phyloP scores from a whole-genome alignment of 2,113 vertebrate species.

The Pyrgilauda ruficollis region DNA sequence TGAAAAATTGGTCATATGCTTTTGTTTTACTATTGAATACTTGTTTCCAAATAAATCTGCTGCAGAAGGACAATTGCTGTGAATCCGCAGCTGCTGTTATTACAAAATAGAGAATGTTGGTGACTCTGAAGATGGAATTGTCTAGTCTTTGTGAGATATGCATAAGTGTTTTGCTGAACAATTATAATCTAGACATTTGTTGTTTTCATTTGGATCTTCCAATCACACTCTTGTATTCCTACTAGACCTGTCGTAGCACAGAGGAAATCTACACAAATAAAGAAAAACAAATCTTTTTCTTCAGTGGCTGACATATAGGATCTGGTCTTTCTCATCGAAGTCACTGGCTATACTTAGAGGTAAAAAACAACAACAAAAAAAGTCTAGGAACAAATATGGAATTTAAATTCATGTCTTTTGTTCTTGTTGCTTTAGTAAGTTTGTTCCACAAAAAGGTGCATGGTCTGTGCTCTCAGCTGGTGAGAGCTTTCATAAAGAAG shows the following conservation, averaged over 20 bases:
- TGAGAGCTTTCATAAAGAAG: not conserved
- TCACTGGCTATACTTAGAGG: not conserved
- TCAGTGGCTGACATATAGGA: not conserved
- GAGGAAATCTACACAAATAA: not conserved
- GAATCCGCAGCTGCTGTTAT: not conserved
- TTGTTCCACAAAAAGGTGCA: not conserved
- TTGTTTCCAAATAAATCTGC: slow-evolving; percentile 21
- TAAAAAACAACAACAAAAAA: not conserved
- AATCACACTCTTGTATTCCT: not conserved
- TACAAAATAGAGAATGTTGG: not conserved
- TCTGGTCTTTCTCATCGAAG: not conserved
- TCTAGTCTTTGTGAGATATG: not conserved
- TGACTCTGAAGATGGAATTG: not conserved
- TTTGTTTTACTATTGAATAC: not conserved
- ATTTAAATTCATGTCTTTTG: not conserved
- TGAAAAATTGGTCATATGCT: not conserved
- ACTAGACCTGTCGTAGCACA: not conserved
- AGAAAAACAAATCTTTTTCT: not conserved
- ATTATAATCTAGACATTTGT: not conserved
- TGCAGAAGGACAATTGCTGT: not conserved
- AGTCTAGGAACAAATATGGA: not conserved
- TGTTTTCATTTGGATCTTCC: not conserved
- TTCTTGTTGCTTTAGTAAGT: not conserved
- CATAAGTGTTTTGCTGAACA: not conserved
- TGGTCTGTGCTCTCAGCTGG: not conserved